Evolutionary conservation across 2,888 invertebrate species (phyloP).

Genomic region (Cephus nigrinus): DNA sequence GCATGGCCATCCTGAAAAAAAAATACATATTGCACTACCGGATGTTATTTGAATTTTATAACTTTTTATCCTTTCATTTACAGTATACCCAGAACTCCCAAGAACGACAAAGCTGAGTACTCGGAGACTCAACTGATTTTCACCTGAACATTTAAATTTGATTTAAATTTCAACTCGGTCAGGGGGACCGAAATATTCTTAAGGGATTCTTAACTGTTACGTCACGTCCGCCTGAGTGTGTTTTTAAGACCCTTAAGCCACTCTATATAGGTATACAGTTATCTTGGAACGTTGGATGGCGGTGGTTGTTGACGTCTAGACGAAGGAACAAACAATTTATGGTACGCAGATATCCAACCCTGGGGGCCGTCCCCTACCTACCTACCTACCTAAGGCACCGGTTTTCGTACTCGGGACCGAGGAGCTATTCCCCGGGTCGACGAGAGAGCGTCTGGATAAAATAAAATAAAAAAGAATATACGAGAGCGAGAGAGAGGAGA

Average conservation of each 20-base stretch:
- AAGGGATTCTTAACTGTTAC: not conserved
- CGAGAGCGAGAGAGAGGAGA: not conserved
- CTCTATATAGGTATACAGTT: not conserved
- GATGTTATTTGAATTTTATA: not conserved
- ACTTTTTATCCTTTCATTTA: not conserved
- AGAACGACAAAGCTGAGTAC: not conserved
- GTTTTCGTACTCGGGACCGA: not conserved
- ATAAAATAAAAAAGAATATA: not conserved
- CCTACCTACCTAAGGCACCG: not conserved
- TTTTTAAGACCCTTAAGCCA: not conserved
- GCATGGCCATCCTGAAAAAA: not conserved
- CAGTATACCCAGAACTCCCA: not conserved
- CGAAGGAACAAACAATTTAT: conserved; percentile 8
- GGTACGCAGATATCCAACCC: not conserved
- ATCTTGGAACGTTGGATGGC: not conserved
- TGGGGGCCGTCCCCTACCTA: not conserved
- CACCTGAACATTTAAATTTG: not conserved
- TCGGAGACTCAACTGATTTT: not conserved
- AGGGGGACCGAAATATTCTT: not conserved
- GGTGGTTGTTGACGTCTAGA: conserved; percentile 2
- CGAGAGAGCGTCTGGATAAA: not conserved
- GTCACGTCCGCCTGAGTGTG: not conserved
- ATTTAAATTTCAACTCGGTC: not conserved
- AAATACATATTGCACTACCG: not conserved
- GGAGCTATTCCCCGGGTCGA: not conserved